Conservation (phyloP, 2,797 vertebrate genomes). For the Numenius phaeopus region DNA sequence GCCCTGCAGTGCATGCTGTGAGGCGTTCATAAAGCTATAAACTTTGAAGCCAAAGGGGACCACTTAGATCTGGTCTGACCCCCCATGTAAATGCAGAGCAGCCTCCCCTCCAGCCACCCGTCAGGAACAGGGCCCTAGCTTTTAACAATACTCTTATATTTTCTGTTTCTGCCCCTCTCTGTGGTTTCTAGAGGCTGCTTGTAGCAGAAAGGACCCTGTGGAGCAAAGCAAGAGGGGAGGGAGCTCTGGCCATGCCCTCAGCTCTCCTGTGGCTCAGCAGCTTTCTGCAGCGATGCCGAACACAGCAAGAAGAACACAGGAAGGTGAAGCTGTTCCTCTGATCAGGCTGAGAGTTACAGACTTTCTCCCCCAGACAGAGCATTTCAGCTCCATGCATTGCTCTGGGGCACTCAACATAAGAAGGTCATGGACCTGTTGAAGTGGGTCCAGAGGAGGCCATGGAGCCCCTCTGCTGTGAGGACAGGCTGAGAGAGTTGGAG, state of each 20-base stretch:
- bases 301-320: rapidly evolving
- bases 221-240: background rate
- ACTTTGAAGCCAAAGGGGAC: constrained; percentile 28
- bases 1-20: constrained; percentile 52
- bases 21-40: background rate
- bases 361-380: background rate
- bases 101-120: background rate
- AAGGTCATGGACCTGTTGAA: background rate
- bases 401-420: background rate
- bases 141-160: background rate
- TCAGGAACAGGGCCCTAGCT: background rate
- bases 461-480: background rate
- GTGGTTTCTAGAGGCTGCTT: background rate
- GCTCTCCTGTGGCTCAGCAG: background rate
- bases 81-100: background rate
- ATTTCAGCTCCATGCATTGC: background rate
- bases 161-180: background rate
- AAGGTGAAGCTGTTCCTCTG: background rate
- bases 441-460: background rate
- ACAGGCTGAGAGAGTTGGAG: no score
- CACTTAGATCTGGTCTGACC: constrained; percentile 13
- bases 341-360: background rate
- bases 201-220: background rate
- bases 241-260: rapidly evolving
- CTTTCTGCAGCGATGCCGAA: background rate